These are phyloP conservation scores for Epirrhoe tristata DNA, from an alignment of 2,888 invertebrate species.

Conservation along the genomic window DNA sequence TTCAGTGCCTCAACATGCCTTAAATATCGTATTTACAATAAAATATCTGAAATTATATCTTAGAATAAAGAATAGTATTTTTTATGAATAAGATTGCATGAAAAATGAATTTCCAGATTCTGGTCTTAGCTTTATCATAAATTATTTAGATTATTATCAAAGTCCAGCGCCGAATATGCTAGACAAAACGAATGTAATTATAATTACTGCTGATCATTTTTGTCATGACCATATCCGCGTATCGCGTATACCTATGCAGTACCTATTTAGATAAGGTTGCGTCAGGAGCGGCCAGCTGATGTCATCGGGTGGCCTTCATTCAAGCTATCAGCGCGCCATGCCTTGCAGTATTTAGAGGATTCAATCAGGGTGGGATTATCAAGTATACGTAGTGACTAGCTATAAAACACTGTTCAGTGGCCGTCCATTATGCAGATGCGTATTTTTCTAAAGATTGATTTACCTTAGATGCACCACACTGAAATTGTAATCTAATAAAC, in stretches of 20 bases:
- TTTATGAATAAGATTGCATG: conserved; percentile 48
- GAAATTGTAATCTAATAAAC: conserved; percentile 21
- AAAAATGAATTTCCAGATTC: conserved; percentile 49
- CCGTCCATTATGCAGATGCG: conserved; percentile 41
- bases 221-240: conserved; percentile 39
- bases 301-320: conserved; percentile 52
- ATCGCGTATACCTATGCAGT: conserved; percentile 19
- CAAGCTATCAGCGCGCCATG: conserved; percentile 49
- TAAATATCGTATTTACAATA: conserved; percentile 44
- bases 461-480: conserved; percentile 22
- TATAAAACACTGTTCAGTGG: conserved; percentile 32
- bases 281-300: conserved; percentile 45
- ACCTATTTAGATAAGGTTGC: conserved; percentile 31
- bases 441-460: conserved; percentile 33
- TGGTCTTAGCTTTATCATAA: conserved; percentile 77
- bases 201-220: conserved; percentile 33
- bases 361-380: conserved; percentile 34
- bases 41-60: conserved; percentile 41
- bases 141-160: conserved; percentile 55
- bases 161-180: conserved; percentile 37
- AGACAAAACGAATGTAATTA: conserved; percentile 27
- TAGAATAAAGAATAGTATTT: conserved; percentile 50
- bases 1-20: conserved; percentile 46
- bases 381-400: conserved; percentile 33
- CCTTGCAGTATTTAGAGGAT: conserved; percentile 45